A percentile compares a stretch with the other conserved stretches of the same genome.
phyloP scores from a whole-genome alignment of 2,113 vertebrate genomes.

The Amblyopsis rosae region DNA sequence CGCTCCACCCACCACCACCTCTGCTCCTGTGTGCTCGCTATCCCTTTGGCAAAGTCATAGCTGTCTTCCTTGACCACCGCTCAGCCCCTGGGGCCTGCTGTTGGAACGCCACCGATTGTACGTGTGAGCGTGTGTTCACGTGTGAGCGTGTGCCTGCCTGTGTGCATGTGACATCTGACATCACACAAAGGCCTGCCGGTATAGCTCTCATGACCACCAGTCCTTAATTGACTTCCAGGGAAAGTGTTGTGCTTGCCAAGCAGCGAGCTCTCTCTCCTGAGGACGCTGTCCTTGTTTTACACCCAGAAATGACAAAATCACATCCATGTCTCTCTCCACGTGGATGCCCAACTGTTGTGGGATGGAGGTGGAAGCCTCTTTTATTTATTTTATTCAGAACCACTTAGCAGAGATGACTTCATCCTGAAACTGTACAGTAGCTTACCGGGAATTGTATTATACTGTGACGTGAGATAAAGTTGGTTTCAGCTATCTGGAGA shows the following conservation, averaged over 20 bases:
- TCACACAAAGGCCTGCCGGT: background rate
- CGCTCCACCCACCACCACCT: slow-evolving; percentile 8
- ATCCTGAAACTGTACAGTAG: slow-evolving; percentile 4
- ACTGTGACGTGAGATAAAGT: background rate
- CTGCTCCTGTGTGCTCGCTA: slow-evolving; percentile 39
- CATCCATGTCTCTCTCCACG: slow-evolving; percentile 15
- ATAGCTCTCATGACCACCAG: background rate
- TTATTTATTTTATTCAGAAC: background rate
- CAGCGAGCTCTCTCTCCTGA: slow-evolving; percentile 21
- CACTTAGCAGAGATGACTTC: background rate
- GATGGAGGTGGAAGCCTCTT: background rate
- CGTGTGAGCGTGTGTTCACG: slow-evolving; percentile 21
- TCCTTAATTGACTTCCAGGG: slow-evolving; percentile 47
- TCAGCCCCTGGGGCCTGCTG: slow-evolving; percentile 16
- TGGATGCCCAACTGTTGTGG: slow-evolving; percentile 14
- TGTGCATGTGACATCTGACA: slow-evolving; percentile 18
- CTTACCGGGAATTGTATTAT: background rate
- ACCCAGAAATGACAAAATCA: slow-evolving; percentile 14
- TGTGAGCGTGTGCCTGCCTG: slow-evolving; percentile 22
- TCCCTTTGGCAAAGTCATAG: slow-evolving; percentile 71
- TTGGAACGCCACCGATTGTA: too few relatives aligned
- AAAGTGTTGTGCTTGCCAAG: slow-evolving; percentile 17
- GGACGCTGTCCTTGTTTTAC: slow-evolving; percentile 39
- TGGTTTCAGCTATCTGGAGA: too few relatives aligned
- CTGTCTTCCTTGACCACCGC: slow-evolving; percentile 59